phyloP scores from a whole-genome alignment of 2,888 invertebrate species.

The Leptinotarsa tumamoca region DNA sequence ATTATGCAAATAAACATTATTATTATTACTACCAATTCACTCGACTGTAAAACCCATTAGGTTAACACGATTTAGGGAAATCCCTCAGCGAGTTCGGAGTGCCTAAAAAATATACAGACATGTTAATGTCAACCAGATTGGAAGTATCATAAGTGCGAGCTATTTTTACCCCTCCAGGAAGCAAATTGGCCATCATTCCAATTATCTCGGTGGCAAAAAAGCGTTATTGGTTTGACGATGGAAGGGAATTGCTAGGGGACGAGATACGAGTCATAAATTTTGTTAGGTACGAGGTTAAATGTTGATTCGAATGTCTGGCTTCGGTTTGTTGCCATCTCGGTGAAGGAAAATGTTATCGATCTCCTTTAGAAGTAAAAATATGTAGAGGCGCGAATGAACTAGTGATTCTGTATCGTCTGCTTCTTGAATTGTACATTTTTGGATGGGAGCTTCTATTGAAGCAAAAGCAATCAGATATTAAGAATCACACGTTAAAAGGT shows the following conservation, averaged over 20 bases:
- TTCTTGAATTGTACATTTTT: too few relatives aligned
- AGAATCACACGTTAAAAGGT: too few relatives aligned
- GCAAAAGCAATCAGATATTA: too few relatives aligned
- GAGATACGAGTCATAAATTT: conserved; percentile 16
- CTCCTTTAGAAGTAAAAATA: background rate
- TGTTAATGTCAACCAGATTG: conserved; percentile 6
- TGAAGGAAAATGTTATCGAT: conserved; percentile 7
- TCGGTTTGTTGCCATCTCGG: background rate
- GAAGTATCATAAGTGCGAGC: conserved; percentile 12
- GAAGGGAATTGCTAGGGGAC: conserved; percentile 16
- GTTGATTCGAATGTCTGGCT: conserved; percentile 1
- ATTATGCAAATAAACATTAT: too few relatives aligned
- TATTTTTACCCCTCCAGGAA: conserved; percentile 3
- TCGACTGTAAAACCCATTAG: background rate
- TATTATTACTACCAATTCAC: background rate
- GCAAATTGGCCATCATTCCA: conserved; percentile 15
- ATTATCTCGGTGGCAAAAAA: conserved; percentile 16
- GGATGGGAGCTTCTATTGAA: too few relatives aligned
- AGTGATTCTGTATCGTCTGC: background rate
- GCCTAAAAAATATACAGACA: background rate
- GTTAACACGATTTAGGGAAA: background rate
- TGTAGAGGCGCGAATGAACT: background rate
- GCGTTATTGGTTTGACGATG: conserved; percentile 13
- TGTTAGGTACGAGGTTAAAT: conserved; percentile 6
- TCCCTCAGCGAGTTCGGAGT: too few relatives aligned